Conservation (phyloP, 2,113 vertebrate species). For the Salminus brasiliensis region DNA sequence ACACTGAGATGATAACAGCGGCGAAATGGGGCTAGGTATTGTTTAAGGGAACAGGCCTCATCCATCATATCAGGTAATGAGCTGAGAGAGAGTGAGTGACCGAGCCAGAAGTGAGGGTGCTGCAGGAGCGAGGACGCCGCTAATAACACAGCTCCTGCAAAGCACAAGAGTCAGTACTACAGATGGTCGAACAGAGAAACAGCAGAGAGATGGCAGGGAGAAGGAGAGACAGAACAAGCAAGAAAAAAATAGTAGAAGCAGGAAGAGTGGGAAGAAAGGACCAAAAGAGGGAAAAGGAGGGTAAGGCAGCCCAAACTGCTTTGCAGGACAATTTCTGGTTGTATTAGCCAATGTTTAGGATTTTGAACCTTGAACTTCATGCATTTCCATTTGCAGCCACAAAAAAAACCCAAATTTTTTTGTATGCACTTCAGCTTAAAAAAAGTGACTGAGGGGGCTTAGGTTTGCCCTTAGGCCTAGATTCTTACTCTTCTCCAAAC, state of each 20-base stretch:
- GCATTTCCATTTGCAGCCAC: constrained; percentile 14
- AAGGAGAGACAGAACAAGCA: background rate
- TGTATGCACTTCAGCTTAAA: constrained; percentile 37
- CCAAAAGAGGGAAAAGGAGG: background rate
- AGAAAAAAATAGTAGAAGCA: constrained; percentile 15
- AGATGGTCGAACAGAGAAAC: constrained; percentile 46
- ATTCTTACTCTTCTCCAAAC: constrained; percentile 22
- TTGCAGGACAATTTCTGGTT: constrained; percentile 21
- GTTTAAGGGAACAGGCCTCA: constrained; percentile 68
- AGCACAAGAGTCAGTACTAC: constrained; percentile 35
- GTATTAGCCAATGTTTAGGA: constrained; percentile 27
- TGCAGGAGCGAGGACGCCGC: constrained; percentile 63
- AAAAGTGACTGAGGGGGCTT: constrained; percentile 9
- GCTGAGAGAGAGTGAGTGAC: constrained; percentile 67
- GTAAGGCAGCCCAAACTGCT: background rate
- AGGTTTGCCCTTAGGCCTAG: background rate
- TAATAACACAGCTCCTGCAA: constrained; percentile 12
- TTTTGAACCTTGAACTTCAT: constrained; percentile 32
- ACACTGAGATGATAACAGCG: constrained; percentile 66
- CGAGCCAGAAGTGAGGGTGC: constrained; percentile 5
- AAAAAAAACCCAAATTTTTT: constrained; percentile 29
- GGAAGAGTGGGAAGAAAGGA: constrained; percentile 6
- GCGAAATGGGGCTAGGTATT: constrained; percentile 58
- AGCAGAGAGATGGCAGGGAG: background rate
- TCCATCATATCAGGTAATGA: constrained; percentile 80